Evolutionary conservation across 2,797 vertebrate genomes (phyloP).

Genomic region (Sebastes minor): DNA sequence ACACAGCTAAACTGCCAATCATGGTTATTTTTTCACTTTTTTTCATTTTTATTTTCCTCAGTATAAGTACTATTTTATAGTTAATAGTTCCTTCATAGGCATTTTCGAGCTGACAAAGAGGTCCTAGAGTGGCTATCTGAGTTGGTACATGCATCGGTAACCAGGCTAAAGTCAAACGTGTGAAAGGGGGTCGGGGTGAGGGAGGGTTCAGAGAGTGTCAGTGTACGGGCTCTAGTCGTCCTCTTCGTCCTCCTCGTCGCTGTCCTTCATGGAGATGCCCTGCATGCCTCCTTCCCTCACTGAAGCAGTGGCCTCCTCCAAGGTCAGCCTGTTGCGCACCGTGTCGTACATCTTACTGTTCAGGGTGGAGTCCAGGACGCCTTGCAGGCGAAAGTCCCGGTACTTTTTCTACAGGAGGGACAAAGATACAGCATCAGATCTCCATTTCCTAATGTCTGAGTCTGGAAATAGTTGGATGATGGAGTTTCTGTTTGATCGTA

Average conservation of each 20-base stretch:
- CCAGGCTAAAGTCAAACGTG: constrained; percentile 89
- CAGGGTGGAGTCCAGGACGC: constrained; percentile 96
- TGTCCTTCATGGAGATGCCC: constrained; percentile 99
- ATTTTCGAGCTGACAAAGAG: constrained; percentile 93
- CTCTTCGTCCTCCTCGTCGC: constrained; percentile 97
- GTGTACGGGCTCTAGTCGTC: constrained; percentile 87
- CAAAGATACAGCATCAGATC: neutral
- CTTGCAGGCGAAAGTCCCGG: constrained; percentile 98
- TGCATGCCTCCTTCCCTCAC: constrained; percentile 97
- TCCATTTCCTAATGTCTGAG: too few species aligned
- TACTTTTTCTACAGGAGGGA: constrained; percentile 91
- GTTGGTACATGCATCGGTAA: constrained; percentile 98
- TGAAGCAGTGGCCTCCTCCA: constrained; percentile 96
- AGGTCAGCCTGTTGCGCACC: constrained; percentile 93
- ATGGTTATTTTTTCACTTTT: constrained; percentile 78
- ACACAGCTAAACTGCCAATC: constrained; percentile 96
- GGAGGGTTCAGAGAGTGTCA: constrained; percentile 30
- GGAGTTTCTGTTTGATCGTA: too few species aligned
- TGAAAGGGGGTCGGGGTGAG: constrained; percentile 43
- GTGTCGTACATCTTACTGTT: constrained; percentile 99
- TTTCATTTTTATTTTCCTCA: constrained; percentile 72
- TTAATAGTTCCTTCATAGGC: constrained; percentile 94
- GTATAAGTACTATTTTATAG: constrained; percentile 86
- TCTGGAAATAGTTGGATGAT: too few species aligned
- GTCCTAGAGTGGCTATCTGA: constrained; percentile 98